Percentiles rank a stretch among this genome's conserved stretches.
These are phyloP conservation scores for Harmothoe impar DNA, from an alignment of 2,888 invertebrate genomes.

Conservation along the genomic window DNA sequence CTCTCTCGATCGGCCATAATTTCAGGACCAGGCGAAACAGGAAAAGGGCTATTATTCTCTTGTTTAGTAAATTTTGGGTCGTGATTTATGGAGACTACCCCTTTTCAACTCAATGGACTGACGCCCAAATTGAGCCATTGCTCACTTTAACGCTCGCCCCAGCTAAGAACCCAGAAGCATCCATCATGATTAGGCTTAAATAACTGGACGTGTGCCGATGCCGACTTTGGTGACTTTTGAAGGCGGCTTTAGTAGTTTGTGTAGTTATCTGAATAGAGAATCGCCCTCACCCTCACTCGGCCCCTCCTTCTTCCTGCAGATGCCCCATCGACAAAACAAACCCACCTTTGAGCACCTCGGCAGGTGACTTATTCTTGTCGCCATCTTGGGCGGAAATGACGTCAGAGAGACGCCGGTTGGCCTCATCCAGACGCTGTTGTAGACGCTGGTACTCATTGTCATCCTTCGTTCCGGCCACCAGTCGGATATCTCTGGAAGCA, in stretches of 20 bases:
- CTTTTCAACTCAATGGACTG: not conserved
- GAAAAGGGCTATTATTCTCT: not conserved
- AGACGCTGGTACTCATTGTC: slow-evolving; percentile 62
- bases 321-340: not conserved
- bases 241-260: not conserved
- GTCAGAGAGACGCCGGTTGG: slow-evolving; percentile 70
- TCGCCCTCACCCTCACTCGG: no score
- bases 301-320: not conserved
- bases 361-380: slow-evolving; percentile 45
- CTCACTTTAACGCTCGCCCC: not conserved
- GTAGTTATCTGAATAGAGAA: no score
- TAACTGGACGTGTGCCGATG: not conserved
- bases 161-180: slow-evolving; percentile 5
- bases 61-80: not conserved
- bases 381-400: slow-evolving; percentile 54
- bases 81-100: not conserved
- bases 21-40: not conserved
- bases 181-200: not conserved
- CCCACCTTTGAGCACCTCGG: slow-evolving; percentile 46
- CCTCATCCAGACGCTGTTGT: slow-evolving; percentile 71
- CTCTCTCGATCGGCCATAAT: not conserved
- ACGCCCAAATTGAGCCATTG: not conserved
- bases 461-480: slow-evolving; percentile 34
- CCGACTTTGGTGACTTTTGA: not conserved
- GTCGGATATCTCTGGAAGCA: slow-evolving; percentile 58